Evolutionary conservation across 2,113 vertebrate genomes (phyloP), one percentile per base, ranked within the genome.

Genomic region (Charina bottae): DNA sequence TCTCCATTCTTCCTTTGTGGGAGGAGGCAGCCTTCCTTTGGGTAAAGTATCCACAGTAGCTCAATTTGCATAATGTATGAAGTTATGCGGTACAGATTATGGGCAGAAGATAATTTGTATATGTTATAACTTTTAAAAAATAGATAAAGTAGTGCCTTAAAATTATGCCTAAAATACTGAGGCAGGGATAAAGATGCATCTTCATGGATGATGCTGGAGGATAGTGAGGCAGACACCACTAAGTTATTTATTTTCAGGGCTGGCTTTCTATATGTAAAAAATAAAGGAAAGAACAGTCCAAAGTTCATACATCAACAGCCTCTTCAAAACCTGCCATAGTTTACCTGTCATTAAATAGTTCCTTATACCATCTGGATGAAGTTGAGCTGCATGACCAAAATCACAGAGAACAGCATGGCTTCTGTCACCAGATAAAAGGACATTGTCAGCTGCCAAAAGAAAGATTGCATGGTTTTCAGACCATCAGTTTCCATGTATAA

Each of bases 381-480:
- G 97, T 94, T 97, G 98, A 95, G 98, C 98, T 0, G 99, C 98
- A 54, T 99, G 98, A 72, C 99, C 99, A 6, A 99, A 99, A 95
- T 99, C 99, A 62, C 99, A 99, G 86, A 99, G 97, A 87, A 98
- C 98, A 7, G 98, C 98, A 23, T 98, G 97, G 97, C 97, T 98
- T 17, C 98, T 98, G 15, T 99, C 98, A 0, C 97, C 97, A 9
- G 99, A 99, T 95, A 99, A 96, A 90, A 99, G 97, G 95, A 99
- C 97, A 0, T 99, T 99, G 96, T 99, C 99, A 86, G 98, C 99
- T 99, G 97, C 54, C 96, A 95, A 95, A 0, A 5, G 94, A 24
- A 96, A 93, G 42, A 1, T 26, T 28, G 24, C 15, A 15, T 33
- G 87, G n/a, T 87, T 78, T 84, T 17, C 56, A 6, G 72, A 53